These are phyloP conservation scores for Sebastes reedi DNA, from an alignment of 2,797 vertebrate genomes.

Conservation along the genomic window DNA sequence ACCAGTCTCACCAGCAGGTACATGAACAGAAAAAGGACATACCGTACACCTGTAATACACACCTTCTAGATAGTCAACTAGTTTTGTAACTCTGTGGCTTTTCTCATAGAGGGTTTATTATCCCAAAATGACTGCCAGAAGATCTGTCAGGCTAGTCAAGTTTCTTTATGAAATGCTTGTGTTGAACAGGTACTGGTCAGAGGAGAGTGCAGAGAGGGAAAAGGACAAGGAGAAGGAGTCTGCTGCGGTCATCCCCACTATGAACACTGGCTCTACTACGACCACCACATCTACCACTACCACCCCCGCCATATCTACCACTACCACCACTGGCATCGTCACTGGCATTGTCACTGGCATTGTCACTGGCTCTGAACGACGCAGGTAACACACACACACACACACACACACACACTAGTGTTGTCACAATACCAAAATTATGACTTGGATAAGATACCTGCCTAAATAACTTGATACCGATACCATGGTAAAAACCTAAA, in stretches of 20 bases:
- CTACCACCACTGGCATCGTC: constrained; percentile 87
- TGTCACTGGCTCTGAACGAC: constrained; percentile 91
- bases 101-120: neutral
- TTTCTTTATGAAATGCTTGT: neutral
- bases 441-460: neutral
- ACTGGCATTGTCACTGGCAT: constrained; percentile 80
- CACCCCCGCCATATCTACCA: constrained; percentile 80
- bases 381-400: constrained; percentile 85
- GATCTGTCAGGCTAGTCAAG: neutral
- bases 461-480: neutral
- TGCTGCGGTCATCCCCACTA: constrained; percentile 93
- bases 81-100: neutral
- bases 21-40: neutral
- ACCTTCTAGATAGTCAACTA: neutral
- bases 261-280: constrained; percentile 93
- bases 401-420: neutral
- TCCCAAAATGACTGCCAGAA: neutral
- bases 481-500: neutral
- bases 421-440: neutral
- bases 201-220: constrained; percentile 94
- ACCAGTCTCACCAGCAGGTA: constrained; percentile 94
- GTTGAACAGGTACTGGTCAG: constrained; percentile 92
- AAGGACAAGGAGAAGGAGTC: constrained; percentile 94
- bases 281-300: constrained; percentile 80
- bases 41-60: neutral